A percentile compares a stretch with the other conserved stretches of the same genome.
Conservation (phyloP, 2,797 vertebrate species). For the Cheirogaleus major region DNA sequence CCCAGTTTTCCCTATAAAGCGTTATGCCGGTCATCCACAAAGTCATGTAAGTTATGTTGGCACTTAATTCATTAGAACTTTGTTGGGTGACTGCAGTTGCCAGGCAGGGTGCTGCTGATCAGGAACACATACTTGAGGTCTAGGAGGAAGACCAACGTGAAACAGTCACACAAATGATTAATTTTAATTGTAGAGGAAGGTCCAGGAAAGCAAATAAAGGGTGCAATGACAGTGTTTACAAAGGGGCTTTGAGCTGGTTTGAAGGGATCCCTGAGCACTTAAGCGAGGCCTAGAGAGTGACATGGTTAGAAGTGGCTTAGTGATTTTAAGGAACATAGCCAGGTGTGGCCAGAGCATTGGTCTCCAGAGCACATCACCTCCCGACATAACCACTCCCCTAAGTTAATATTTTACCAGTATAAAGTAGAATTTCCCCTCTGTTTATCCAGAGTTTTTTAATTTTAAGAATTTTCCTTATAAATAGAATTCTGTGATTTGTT, state of each 20-base stretch:
- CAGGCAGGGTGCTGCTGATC: not conserved
- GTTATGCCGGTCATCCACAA: not conserved
- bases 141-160: not conserved
- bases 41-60: not conserved
- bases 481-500: not conserved
- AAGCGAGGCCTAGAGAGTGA: not conserved
- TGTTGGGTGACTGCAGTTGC: not conserved
- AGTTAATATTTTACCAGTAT: not conserved
- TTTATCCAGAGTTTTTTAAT: not conserved
- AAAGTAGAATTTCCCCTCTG: not conserved
- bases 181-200: not conserved
- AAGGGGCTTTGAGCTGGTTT: not conserved
- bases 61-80: not conserved
- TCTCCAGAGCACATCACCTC: not conserved
- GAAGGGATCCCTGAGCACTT: not conserved
- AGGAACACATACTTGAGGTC: not conserved
- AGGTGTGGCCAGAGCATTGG: not conserved
- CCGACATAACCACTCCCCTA: not conserved
- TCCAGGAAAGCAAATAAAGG: not conserved
- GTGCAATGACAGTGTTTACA: not conserved
- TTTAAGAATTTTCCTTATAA: not conserved
- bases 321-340: not conserved
- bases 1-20: not conserved
- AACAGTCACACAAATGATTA: no score
- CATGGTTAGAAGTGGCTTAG: not conserved